Conservation (phyloP, 2,797 vertebrate species). For the Potorous gilbertii region DNA sequence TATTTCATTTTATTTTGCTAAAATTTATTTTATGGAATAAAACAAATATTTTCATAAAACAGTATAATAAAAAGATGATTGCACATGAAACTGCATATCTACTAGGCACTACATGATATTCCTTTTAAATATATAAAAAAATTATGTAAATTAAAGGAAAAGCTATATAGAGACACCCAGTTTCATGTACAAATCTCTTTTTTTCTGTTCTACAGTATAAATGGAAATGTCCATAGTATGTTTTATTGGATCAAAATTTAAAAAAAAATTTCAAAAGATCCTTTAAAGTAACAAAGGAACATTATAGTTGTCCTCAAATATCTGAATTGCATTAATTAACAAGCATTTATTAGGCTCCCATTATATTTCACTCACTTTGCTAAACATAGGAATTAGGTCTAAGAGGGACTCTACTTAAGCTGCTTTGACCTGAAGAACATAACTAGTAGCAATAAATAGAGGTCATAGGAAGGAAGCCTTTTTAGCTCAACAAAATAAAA, state of each 20-base stretch:
- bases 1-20: neutral
- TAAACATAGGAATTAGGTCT: neutral
- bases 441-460: neutral
- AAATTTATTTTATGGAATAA: neutral
- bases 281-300: neutral
- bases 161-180: neutral
- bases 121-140: neutral
- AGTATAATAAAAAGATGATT: neutral
- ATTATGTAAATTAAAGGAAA: neutral
- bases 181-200: neutral
- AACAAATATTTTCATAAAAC: neutral
- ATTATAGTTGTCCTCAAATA: neutral
- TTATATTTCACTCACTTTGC: neutral
- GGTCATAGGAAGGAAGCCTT: neutral
- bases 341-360: neutral
- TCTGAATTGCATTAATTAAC: neutral
- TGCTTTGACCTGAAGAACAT: neutral
- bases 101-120: neutral
- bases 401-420: neutral
- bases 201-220: neutral
- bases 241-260: neutral
- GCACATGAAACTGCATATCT: neutral
- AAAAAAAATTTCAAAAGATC: neutral
- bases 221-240: neutral
- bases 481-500: neutral